phyloP scores from a whole-genome alignment of 2,797 vertebrate genomes.

The Miichthys miiuy region DNA sequence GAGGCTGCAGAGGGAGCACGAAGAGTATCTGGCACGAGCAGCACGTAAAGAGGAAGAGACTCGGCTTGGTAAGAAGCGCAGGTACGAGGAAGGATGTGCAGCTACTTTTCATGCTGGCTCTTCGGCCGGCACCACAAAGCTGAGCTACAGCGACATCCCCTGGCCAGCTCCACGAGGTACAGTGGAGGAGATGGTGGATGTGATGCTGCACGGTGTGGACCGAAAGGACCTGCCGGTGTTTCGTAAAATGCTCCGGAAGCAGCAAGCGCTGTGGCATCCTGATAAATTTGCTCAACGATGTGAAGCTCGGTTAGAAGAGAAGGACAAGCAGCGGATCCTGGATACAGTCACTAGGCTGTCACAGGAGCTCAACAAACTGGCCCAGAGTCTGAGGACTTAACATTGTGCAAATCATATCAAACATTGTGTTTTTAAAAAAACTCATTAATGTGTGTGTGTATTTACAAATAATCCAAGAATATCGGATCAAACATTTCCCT shows the following conservation, averaged over 20 bases:
- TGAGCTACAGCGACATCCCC: slow-evolving; percentile 89
- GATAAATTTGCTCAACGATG: slow-evolving; percentile 92
- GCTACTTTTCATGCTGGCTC: slow-evolving; percentile 69
- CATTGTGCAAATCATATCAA: too few species aligned
- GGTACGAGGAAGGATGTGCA: slow-evolving; percentile 82
- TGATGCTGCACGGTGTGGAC: slow-evolving; percentile 87
- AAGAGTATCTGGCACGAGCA: slow-evolving; percentile 85
- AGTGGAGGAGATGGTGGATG: slow-evolving; percentile 87
- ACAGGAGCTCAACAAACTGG: slow-evolving; percentile 90
- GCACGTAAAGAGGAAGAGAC: slow-evolving; percentile 86
- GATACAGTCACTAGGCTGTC: slow-evolving; percentile 90
- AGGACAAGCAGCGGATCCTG: slow-evolving; percentile 85
- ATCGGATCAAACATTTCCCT: too few species aligned
- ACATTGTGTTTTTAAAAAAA: too few species aligned
- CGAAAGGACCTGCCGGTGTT: slow-evolving; percentile 78
- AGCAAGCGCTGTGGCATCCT: slow-evolving; percentile 91
- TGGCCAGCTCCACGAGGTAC: slow-evolving; percentile 88
- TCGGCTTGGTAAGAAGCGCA: slow-evolving; percentile 75
- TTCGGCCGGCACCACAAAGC: slow-evolving; percentile 42
- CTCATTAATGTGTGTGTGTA: too few species aligned
- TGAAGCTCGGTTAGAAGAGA: slow-evolving; percentile 83
- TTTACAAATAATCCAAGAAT: too few species aligned
- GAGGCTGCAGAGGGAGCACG: slow-evolving; percentile 82
- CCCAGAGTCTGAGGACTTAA: slow-evolving; percentile 81
- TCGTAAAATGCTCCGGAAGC: slow-evolving; percentile 86